phyloP scores from a whole-genome alignment of 2,888 invertebrate species.

The Plebejus anna region DNA sequence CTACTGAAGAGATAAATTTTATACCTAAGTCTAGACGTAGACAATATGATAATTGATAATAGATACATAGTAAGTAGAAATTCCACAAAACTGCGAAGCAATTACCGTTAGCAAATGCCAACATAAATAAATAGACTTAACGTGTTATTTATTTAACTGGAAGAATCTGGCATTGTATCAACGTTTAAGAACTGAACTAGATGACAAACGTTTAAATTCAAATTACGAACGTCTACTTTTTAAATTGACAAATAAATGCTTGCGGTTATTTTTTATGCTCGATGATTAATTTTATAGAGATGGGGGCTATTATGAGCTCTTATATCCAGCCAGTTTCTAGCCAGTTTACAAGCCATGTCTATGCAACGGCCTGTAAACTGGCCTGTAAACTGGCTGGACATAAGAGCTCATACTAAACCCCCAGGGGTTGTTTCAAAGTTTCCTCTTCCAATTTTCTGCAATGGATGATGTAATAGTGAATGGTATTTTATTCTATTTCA shows the following conservation, averaged over 20 bases:
- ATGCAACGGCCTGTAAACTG: no score
- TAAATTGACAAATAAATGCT: background rate
- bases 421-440: no score
- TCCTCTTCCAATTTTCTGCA: no score
- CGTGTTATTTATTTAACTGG: background rate
- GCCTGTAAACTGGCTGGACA: no score
- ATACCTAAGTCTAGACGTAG: background rate
- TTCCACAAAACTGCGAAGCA: background rate
- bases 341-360: no score
- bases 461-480: no score
- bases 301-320: no score
- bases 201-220: background rate
- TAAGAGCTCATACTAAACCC: no score
- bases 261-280: background rate
- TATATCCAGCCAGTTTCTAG: no score
- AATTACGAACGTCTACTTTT: background rate
- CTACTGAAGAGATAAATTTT: background rate
- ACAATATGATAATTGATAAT: background rate
- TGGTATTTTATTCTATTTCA: conserved; percentile 49
- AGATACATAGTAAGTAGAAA: background rate
- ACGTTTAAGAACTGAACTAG: background rate
- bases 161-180: background rate
- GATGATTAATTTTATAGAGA: background rate
- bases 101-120: background rate
- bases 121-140: background rate